Base-by-base conservation (phyloP, 2,888 invertebrate species). In the Pheosia gnoma region DNA sequence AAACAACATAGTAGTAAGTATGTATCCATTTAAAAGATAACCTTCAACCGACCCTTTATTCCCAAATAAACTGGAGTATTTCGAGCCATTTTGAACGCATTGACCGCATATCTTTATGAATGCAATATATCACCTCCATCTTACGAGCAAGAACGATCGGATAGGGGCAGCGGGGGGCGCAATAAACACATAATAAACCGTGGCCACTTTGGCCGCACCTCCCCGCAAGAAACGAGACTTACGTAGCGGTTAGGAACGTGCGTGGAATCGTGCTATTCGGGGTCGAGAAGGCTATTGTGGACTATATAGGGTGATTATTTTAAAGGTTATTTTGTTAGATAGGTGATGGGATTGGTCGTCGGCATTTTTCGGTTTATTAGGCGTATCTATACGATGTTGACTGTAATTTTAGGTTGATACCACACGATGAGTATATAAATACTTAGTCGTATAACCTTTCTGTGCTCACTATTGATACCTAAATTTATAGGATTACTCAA, bases 161-260 rank as follows among this genome's bases (percentile, higher is more conserved):
- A 87, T 85, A 84, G 79, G 77, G 71, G 72, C 77, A 69, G 75
- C 75, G 78, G 70, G 80, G 81, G 77, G 74, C 68, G 79, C 83
- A 79, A 84, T 89, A 88, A 89, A 89, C 90, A 89, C 86, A 80
- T 84, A 80, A 85, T 89, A 87, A 88, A 75, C 70, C 70, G 70
- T 61, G 69, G 72, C 67, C 74, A 72, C 65, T 74, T 57, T 68
- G 71, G 71, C 71, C 71, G 71, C 74, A 59, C 71, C 71, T 74
- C 74, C 70, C 70, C 69, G 60, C 69, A 77, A 75, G 79, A 72
- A 71, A 74, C 72, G 72, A 68, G 67, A 58, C 67, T 69, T 64
- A 74, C 75, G 70, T 75, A 68, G 68, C 51, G 41, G 60, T 63
- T 52, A 39, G 43, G 10, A 59, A 76, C 77, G 77, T 75, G 72